Base-by-base conservation (phyloP, 2,888 invertebrate genomes). In the Coleophora flavipennella region DNA sequence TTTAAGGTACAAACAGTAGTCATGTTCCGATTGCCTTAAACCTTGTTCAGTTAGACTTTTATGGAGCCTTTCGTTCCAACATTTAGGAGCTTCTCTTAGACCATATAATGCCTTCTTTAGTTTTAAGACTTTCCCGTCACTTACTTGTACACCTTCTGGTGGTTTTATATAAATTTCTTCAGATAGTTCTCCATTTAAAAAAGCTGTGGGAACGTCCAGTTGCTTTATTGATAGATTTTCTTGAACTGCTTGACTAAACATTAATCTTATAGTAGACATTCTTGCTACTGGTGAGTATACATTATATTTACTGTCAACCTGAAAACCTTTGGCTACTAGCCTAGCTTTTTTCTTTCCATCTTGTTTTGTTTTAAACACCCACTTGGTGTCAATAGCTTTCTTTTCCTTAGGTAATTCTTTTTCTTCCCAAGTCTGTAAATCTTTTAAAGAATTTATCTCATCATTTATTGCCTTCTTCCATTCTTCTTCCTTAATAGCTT, bases 61-160 rank as follows among this genome's bases (percentile, higher is more conserved):
- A n/a, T n/a, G n/a, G n/a, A n/a, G n/a, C n/a, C 37, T 35, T 31
- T 47, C n/a, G 26, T 47, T 44, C 44, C 44, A 47, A 13, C 35
- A 39, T 29, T 26, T 39, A 8, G 44, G 44, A 8, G 36, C 9
- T 36, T 46, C 42, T 37, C 29, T 33, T 8, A 45, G 12, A 3
- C 43, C 44, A 38, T 47, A 41, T 33, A 45, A 35, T 9, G 33
- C 38, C 31, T 32, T 42, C 1, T 41, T 43, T 13, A 43, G 27
- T 33, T 35, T 48, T n/a, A 39, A 25, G 11, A 42, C 44, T 38
- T 45, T 45, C 8, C 20, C 13, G 13, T 39, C 31, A 6, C 39
- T 11, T 27, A 32, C 14, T 26, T 35, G 11, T 11, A 38, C 28
- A n/a, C 44, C 43, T 33, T 44, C 32, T 11, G 43, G 43, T 26